Conservation (phyloP, 2,888 invertebrate species). For the Eristalinus sepulchralis region DNA sequence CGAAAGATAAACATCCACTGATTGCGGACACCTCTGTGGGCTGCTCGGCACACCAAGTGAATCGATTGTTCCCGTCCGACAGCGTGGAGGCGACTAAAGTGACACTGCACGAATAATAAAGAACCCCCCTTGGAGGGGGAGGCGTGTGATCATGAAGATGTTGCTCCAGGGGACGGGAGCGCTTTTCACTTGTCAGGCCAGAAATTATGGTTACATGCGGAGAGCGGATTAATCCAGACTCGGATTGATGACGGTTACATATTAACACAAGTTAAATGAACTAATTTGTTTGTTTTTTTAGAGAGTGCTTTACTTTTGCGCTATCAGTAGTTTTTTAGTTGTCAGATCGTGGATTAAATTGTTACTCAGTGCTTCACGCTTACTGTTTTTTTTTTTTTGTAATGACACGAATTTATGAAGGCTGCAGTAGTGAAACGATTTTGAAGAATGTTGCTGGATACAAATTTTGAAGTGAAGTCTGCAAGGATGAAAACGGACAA, state of each 20-base stretch:
- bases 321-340: not conserved
- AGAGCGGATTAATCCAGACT: slow-evolving; percentile 21
- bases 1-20: slow-evolving; percentile 58
- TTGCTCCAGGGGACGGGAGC: slow-evolving; percentile 1
- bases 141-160: slow-evolving; percentile 45
- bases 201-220: slow-evolving; percentile 37
- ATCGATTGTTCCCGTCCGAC: slow-evolving; percentile 51
- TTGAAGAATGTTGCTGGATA: too few relatives aligned
- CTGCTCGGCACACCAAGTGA: slow-evolving; percentile 6
- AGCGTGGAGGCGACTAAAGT: not conserved
- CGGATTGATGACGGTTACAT: not conserved
- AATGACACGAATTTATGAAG: too few relatives aligned
- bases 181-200: slow-evolving; percentile 15
- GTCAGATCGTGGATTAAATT: not conserved
- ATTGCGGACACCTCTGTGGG: slow-evolving; percentile 29
- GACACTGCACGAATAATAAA: not conserved
- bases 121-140: not conserved
- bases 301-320: not conserved
- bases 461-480: too few relatives aligned
- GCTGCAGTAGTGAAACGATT: too few relatives aligned
- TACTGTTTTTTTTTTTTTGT: too few relatives aligned
- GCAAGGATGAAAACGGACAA: too few relatives aligned
- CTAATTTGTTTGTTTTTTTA: slow-evolving; percentile 38
- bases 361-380: too few relatives aligned
- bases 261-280: slow-evolving; percentile 22